Evolutionary conservation across 2,113 vertebrate species (phyloP).

Genomic region (Rana temporaria): DNA sequence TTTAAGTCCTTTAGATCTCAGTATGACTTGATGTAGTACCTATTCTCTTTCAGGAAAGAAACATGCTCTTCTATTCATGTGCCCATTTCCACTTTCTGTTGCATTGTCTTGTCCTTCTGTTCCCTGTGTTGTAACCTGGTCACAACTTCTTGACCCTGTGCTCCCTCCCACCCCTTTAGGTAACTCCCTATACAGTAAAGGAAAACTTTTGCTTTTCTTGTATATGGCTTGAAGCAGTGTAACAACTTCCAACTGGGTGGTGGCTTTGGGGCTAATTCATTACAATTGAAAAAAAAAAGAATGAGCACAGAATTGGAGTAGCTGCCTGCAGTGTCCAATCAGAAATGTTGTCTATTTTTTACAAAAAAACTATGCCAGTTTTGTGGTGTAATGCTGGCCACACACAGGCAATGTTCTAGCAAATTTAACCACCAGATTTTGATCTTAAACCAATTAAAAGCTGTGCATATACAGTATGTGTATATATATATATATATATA

Average conservation of each 20-base stretch:
- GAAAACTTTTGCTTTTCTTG: conserved; percentile 66
- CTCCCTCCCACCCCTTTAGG: conserved; percentile 63
- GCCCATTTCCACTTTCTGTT: conserved; percentile 85
- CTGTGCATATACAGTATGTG: too few species aligned
- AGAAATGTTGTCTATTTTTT: too few species aligned
- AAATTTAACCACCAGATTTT: too few species aligned
- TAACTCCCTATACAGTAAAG: conserved; percentile 58
- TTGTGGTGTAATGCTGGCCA: too few species aligned
- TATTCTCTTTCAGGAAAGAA: conserved; percentile 87
- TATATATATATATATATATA: too few species aligned
- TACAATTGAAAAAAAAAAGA: too few species aligned
- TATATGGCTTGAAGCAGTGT: conserved; percentile 61
- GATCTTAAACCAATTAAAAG: too few species aligned
- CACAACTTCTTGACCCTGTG: conserved; percentile 85
- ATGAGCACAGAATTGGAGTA: too few species aligned
- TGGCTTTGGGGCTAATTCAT: conserved; percentile 44
- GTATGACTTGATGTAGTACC: conserved; percentile 88
- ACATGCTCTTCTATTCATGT: conserved; percentile 85
- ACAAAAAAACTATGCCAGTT: too few species aligned
- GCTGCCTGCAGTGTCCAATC: too few species aligned
- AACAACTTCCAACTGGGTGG: conserved; percentile 63
- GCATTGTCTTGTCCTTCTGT: conserved; percentile 82
- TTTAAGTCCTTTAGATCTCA: conserved; percentile 77
- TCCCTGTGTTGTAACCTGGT: conserved; percentile 81
- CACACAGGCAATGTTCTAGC: too few species aligned